Evolutionary conservation across 1,140 invertebrate genomes (phyloP).

Genomic region (Polyergus mexicanus): DNA sequence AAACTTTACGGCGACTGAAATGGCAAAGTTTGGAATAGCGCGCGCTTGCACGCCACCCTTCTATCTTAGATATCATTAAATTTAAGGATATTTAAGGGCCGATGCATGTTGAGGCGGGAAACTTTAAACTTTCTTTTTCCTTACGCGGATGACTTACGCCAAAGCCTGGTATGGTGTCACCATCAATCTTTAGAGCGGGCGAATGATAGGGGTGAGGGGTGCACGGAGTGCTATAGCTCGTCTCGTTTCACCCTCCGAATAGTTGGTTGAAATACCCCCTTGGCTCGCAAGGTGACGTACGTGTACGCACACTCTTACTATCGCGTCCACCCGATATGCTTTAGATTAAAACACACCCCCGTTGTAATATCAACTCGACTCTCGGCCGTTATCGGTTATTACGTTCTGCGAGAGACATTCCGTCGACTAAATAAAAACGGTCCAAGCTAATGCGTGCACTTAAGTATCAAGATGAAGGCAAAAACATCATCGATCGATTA

Average conservation of each 20-base stretch:
- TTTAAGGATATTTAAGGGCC: conserved; percentile 71
- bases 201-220: conserved; percentile 38
- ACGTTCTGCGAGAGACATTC: conserved; percentile 58
- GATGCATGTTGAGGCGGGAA: conserved; percentile 67
- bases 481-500: conserved; percentile 38
- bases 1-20: conserved; percentile 62
- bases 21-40: conserved; percentile 58
- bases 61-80: conserved; percentile 46
- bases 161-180: conserved; percentile 74
- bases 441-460: conserved; percentile 50
- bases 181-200: conserved; percentile 80
- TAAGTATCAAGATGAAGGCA: not conserved
- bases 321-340: conserved; percentile 48
- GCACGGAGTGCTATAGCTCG: conserved; percentile 16
- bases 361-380: conserved; percentile 67
- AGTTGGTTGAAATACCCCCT: conserved; percentile 62
- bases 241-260: conserved; percentile 47
- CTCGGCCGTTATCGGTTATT: conserved; percentile 47
- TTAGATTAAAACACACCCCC: conserved; percentile 74
- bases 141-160: conserved; percentile 76
- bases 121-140: conserved; percentile 77
- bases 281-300: conserved; percentile 59
- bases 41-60: conserved; percentile 14
- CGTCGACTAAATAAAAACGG: conserved; percentile 61
- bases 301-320: conserved; percentile 55